Base-by-base conservation (phyloP, 2,888 invertebrate genomes). In the Halictus quadricinctus region DNA sequence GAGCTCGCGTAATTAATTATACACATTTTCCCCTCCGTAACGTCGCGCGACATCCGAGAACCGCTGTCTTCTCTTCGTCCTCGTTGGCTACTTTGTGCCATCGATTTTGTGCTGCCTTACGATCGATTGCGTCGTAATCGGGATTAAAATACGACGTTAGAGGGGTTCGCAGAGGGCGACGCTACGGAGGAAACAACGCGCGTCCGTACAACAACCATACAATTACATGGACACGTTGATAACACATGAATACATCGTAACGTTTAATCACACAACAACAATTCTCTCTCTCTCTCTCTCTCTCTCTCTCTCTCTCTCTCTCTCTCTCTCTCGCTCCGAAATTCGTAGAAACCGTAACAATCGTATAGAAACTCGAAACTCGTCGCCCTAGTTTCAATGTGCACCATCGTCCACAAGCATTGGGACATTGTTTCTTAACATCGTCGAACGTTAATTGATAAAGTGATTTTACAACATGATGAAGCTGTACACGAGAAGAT, bases 311-410 rank as follows among this genome's bases (percentile, higher is more conserved):
- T 29, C 29, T 29, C 29, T 29, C 29, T 29, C 29, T 29, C 29
- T 29, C 29, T 10, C 12, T 25, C 48, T 76, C 48, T 60, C 43
- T 36, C 25, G 21, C 74, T 64, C 64, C 54, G 13, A 60, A 66
- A 78, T 36, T 84, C 72, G 84, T 84, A 84, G 78, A 84, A 84
- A 84, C 75, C 12, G 76, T 78, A 83, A 75, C 84, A 84, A 84
- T 83, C 72, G 78, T 66, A 64, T 83, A 84, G 84, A 84, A 84
- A 84, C 72, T 75, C 78, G 70, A 78, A 84, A 46, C 36, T 43
- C 73, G 41, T 46, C 41, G 36, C 69, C 29, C 64, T 29, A 25
- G 64, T 41, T 36, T 41, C 21, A 46, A 15, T 48, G 64, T 72
- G 13, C 46, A 46, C 25, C 15, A 6, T 46, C 64, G 64, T 2